Conservation (phyloP, 2,888 invertebrate genomes). For the Bellardia bayeri region DNA sequence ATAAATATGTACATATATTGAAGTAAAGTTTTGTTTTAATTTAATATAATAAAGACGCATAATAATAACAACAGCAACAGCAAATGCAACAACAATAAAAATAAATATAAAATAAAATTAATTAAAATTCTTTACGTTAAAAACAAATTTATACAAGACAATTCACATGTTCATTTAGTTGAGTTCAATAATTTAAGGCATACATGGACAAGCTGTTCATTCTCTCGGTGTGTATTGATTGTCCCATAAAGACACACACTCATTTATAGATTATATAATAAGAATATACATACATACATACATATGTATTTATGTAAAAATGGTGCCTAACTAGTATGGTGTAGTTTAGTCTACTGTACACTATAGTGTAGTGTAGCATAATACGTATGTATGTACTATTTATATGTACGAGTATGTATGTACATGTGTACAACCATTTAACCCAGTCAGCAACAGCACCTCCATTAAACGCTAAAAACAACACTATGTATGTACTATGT, state of each 20-base stretch:
- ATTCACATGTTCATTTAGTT: conserved; percentile 35
- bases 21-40: conserved; percentile 50
- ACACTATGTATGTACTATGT: background rate
- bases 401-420: background rate
- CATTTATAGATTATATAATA: too few relatives aligned
- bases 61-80: conserved; percentile 5
- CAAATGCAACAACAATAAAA: too few relatives aligned
- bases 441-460: background rate
- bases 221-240: conserved; percentile 22
- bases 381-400: too few relatives aligned
- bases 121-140: conserved; percentile 69
- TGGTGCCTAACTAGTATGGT: background rate
- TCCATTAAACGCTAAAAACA: background rate
- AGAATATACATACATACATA: background rate
- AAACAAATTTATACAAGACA: conserved; percentile 49
- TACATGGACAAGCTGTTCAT: background rate
- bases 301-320: background rate
- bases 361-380: background rate
- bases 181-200: conserved; percentile 25
- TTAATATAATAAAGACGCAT: conserved; percentile 38
- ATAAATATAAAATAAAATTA: conserved; percentile 53
- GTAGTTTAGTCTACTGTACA: background rate
- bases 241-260: background rate
- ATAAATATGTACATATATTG: conserved; percentile 18
- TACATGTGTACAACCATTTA: background rate